Base-by-base conservation (phyloP, 2,113 vertebrate genomes). In the Holacanthus passer region DNA sequence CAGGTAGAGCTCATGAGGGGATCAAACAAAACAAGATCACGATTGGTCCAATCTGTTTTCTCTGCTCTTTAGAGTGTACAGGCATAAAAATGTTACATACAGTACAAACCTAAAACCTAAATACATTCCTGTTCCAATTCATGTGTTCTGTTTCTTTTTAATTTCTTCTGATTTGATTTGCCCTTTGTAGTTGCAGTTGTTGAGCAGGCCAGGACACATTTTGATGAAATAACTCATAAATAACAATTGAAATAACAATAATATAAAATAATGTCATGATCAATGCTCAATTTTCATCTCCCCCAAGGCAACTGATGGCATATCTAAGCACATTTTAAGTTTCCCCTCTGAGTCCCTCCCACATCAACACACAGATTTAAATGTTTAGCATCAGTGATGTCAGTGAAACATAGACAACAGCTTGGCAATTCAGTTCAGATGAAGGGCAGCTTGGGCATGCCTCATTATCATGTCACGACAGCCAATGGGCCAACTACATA, bases 1-100 rank as follows among this genome's bases (percentile, higher is more conserved):
- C 93, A 73, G 91, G 87, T 84, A 95, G 94, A 95, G 93, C 94
- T 88, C 89, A 87, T 94, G 91, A 95, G 83, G 76, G 85, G 79
- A 77, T 93, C 55, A 91, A 90, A 94, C 85, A 94, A 95, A 96
- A 94, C 92, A 64, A 29, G 53, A 55, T 59, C 55, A 10, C 1
- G 1, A 52, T 31, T 32, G 16, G 56, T 64, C 16, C 45, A 13
- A 37, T 37, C 62, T 22, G 31, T 55, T 80, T 45, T 47, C 63
- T 43, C 48, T n/a, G 12, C 4, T 71, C 59, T 60, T 31, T 24
- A n/a, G 9, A 5, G 9, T 16, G 6, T n/a, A 53, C 12, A 29
- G 16, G 19, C 29, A 29, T 14, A 43, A 65, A 2, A 59, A n/a
- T 59, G 17, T 41, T 3, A 17, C 17, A 24, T 24, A 66, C 35